Evolutionary conservation across 2,888 invertebrate species (phyloP).

Genomic region (Dicyrtoma fusca): DNA sequence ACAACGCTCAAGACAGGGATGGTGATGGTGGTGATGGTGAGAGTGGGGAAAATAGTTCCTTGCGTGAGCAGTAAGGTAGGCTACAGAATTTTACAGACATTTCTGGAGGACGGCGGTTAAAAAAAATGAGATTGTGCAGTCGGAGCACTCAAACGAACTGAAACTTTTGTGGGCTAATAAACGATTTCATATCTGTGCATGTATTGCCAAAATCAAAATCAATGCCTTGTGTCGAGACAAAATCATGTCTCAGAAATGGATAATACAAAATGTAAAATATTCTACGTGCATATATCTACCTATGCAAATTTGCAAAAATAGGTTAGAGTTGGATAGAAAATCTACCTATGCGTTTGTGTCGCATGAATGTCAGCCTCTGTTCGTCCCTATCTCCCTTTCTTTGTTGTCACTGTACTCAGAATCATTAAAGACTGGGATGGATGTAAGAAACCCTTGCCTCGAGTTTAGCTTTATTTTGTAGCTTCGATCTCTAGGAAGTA

Average conservation of each 20-base stretch:
- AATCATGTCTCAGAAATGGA: not conserved
- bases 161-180: conserved; percentile 25
- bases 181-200: conserved; percentile 6
- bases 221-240: not conserved
- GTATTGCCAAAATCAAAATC: conserved; percentile 20
- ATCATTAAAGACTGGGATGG: too few relatives aligned
- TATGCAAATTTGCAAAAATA: too few relatives aligned
- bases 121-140: conserved; percentile 4
- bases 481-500: too few relatives aligned
- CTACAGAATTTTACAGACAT: too few relatives aligned
- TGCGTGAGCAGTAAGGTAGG: too few relatives aligned
- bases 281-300: too few relatives aligned
- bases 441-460: too few relatives aligned
- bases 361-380: too few relatives aligned
- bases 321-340: not conserved
- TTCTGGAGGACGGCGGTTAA: not conserved
- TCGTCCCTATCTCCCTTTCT: too few relatives aligned
- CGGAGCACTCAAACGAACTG: conserved; percentile 22
- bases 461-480: too few relatives aligned
- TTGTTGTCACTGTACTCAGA: too few relatives aligned
- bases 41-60: conserved; percentile 1
- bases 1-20: not conserved
- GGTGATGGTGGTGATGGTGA: not conserved
- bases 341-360: not conserved
- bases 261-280: too few relatives aligned